A percentile compares a stretch with the other conserved stretches of the same genome.
Evolutionary conservation across 2,888 invertebrate genomes (phyloP).

Genomic region (Protonemura montana): DNA sequence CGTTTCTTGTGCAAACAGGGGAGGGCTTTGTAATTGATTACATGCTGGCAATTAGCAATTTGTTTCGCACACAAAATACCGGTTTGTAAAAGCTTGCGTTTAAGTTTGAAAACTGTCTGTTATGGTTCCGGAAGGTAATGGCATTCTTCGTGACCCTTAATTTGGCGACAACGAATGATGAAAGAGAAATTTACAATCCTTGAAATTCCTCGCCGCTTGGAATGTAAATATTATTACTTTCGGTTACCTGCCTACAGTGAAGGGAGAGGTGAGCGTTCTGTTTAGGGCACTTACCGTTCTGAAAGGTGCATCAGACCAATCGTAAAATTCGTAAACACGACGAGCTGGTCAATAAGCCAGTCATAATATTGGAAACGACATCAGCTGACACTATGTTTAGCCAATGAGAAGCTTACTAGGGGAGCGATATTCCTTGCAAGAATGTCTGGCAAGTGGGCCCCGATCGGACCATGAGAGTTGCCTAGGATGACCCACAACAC

Average conservation of each 20-base stretch:
- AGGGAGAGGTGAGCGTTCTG: conserved; percentile 26
- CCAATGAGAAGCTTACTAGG: neutral
- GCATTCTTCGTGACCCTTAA: neutral
- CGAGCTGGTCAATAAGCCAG: conserved; percentile 24
- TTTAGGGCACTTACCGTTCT: conserved; percentile 18
- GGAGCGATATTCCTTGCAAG: neutral
- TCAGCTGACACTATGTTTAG: conserved; percentile 1
- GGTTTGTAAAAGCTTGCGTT: neutral
- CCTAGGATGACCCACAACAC: neutral
- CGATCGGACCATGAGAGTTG: neutral
- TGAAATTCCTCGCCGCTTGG: conserved; percentile 34
- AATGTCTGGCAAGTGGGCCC: neutral
- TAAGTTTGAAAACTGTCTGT: neutral
- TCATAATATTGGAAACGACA: conserved; percentile 27
- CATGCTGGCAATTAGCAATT: neutral
- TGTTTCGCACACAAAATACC: neutral
- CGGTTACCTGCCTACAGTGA: conserved; percentile 2
- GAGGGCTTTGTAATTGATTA: neutral
- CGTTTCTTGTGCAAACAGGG: neutral
- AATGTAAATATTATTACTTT: conserved; percentile 38
- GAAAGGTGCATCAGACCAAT: conserved; percentile 21
- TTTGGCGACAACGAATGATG: neutral
- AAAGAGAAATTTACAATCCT: conserved; percentile 27
- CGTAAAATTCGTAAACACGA: neutral
- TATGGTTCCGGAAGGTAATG: neutral